Percentiles rank a stretch among this genome's conserved stretches.
Conservation (phyloP, 1,140 invertebrate genomes). For the Oryzaephilus surinamensis region DNA sequence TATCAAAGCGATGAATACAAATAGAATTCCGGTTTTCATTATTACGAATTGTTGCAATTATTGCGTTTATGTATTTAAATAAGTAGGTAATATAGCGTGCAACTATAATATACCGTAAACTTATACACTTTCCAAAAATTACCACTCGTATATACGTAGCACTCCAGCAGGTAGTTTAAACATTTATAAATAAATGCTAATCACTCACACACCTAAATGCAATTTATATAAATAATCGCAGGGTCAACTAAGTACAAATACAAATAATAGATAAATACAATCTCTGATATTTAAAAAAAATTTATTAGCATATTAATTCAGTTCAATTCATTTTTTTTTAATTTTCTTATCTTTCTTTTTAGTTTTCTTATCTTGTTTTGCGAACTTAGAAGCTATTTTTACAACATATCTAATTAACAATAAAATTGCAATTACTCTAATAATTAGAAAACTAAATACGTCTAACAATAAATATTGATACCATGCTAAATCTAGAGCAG, state of each 20-base stretch:
- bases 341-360: background rate
- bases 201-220: too few species aligned
- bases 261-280: too few species aligned
- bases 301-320: background rate
- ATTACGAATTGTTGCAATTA: background rate
- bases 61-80: too few species aligned
- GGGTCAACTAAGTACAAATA: too few species aligned
- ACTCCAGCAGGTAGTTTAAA: background rate
- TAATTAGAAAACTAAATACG: constrained; percentile 8
- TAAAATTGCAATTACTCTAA: background rate
- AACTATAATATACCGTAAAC: too few species aligned
- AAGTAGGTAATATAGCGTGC: too few species aligned
- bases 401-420: background rate
- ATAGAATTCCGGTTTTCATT: background rate
- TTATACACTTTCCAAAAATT: too few species aligned
- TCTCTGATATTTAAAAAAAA: background rate
- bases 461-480: constrained; percentile 23
- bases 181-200: too few species aligned
- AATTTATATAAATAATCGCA: too few species aligned
- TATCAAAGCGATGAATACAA: too few species aligned
- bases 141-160: background rate
- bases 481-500: constrained; percentile 17
- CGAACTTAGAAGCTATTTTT: background rate
- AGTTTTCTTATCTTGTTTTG: background rate
- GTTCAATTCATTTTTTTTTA: background rate